Evolutionary conservation across 2,888 invertebrate species (phyloP).

Genomic region (Mechanitis mazaeus): DNA sequence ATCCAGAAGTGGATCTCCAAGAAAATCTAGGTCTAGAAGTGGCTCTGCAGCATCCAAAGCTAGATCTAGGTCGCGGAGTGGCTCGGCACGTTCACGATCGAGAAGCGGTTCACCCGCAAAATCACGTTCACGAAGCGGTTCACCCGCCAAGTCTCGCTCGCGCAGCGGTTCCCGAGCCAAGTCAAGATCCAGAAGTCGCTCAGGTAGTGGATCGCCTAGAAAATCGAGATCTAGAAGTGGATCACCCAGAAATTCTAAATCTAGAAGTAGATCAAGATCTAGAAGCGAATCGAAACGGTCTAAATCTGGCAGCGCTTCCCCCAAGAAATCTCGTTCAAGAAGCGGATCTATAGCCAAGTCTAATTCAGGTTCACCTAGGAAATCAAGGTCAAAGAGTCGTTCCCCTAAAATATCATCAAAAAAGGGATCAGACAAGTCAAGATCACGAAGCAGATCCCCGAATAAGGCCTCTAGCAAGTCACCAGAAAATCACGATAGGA

Average conservation of each 20-base stretch:
- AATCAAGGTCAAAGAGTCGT: slow-evolving; percentile 30
- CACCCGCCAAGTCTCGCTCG: slow-evolving; percentile 34
- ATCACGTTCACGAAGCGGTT: slow-evolving; percentile 29
- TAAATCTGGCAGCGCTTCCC: slow-evolving; percentile 38
- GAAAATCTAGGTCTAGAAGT: slow-evolving; percentile 29
- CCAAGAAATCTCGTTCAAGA: slow-evolving; percentile 27
- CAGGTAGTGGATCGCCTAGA: slow-evolving; percentile 34
- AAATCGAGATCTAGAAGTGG: slow-evolving; percentile 35
- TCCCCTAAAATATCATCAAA: slow-evolving; percentile 19
- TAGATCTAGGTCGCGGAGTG: slow-evolving; percentile 33
- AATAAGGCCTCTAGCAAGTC: slow-evolving; percentile 34
- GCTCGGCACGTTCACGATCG: slow-evolving; percentile 35
- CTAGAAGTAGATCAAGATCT: slow-evolving; percentile 37
- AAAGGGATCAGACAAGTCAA: slow-evolving; percentile 18
- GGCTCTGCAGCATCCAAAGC: slow-evolving; percentile 26
- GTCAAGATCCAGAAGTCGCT: slow-evolving; percentile 40
- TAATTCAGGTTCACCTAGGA: slow-evolving; percentile 16
- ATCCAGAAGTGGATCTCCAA: slow-evolving; percentile 37
- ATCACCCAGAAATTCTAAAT: slow-evolving; percentile 31
- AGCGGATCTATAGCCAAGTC: slow-evolving; percentile 26
- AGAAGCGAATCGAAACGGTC: slow-evolving; percentile 35
- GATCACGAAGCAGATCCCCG: slow-evolving; percentile 27
- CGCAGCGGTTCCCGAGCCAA: slow-evolving; percentile 32
- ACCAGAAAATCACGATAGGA: slow-evolving; percentile 28
- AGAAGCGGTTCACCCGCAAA: slow-evolving; percentile 38